phyloP scores from a whole-genome alignment of 2,113 vertebrate species.

The Geothlypis trichas region DNA sequence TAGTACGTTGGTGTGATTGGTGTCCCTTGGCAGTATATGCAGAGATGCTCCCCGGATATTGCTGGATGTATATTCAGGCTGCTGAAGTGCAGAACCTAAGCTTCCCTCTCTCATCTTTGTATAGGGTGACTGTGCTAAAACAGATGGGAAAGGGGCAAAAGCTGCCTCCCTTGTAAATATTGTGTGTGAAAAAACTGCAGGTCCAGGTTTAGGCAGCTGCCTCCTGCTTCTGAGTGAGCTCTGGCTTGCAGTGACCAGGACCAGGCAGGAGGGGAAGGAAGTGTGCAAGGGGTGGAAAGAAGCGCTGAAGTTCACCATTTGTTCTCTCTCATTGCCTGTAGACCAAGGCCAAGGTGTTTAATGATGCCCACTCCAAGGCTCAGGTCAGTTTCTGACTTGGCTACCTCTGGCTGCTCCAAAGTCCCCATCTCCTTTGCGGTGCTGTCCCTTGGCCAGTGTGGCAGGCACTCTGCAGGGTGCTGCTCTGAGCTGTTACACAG shows the following conservation, averaged over 20 bases:
- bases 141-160: background rate
- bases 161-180: background rate
- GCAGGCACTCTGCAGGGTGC: background rate
- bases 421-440: fast-evolving
- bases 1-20: background rate
- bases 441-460: background rate
- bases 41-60: background rate
- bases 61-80: background rate
- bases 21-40: background rate
- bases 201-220: background rate
- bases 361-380: background rate
- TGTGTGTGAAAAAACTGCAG: background rate
- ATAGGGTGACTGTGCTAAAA: background rate
- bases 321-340: background rate
- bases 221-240: background rate
- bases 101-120: background rate
- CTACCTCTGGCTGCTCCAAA: fast-evolving
- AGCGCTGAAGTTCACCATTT: background rate
- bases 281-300: background rate
- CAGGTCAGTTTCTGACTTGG: background rate
- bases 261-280: background rate
- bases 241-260: background rate
- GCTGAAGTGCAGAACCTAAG: background rate
- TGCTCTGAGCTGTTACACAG: background rate
- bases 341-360: background rate